Conservation (phyloP, 1,140 invertebrate genomes). For the Cherax quadricarinatus region DNA sequence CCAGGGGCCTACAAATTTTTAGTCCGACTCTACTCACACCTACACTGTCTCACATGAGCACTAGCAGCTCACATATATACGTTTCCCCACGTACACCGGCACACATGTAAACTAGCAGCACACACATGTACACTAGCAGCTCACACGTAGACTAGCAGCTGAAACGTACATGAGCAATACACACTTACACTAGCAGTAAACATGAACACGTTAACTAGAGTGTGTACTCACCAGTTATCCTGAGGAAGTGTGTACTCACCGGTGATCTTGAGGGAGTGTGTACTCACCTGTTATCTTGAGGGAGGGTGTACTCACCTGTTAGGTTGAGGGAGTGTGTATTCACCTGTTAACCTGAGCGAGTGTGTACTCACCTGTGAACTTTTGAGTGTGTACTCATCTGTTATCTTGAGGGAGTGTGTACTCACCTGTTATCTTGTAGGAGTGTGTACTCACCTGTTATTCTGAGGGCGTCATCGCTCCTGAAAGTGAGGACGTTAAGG, state of each 20-base stretch:
- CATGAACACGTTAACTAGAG: no score
- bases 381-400: not conserved
- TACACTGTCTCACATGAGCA: no score
- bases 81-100: no score
- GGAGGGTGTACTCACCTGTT: not conserved
- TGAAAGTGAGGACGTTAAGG: constrained; percentile 91
- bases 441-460: constrained; percentile 45
- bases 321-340: not conserved
- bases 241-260: not conserved
- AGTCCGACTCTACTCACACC: no score
- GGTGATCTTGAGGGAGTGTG: no score
- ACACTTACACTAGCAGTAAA: not conserved
- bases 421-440: not conserved
- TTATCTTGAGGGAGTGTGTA: not conserved
- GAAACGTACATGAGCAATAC: not conserved
- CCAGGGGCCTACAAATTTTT: no score
- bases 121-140: no score
- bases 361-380: not conserved
- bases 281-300: not conserved
- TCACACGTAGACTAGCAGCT: not conserved
- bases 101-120: no score
- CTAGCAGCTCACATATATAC: no score
- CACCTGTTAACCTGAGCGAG: not conserved
- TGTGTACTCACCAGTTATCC: not conserved
- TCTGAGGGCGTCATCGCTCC: constrained; percentile 79